phyloP scores from a whole-genome alignment of 2,113 vertebrate genomes.

The Eulacestoma nigropectus region DNA sequence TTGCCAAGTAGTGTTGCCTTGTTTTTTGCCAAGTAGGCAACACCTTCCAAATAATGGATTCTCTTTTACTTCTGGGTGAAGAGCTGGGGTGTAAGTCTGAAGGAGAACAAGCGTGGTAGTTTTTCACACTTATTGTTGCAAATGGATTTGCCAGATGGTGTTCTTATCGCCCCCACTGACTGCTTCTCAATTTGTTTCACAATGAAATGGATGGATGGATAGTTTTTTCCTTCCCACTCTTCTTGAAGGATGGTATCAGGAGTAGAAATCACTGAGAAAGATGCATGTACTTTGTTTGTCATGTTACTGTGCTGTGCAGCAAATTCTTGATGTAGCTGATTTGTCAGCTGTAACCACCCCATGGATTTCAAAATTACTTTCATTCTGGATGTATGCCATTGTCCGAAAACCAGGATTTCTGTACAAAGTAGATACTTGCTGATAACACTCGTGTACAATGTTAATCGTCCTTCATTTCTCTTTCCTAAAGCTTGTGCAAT shows the following conservation, averaged over 20 bases:
- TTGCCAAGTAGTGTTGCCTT: background rate
- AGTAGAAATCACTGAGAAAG: background rate
- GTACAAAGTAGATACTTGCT: background rate
- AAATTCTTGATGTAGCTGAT: background rate
- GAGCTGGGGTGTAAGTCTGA: background rate
- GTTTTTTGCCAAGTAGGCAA: background rate
- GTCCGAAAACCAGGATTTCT: background rate
- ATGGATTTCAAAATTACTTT: background rate
- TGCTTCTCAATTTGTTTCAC: background rate
- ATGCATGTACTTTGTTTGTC: background rate
- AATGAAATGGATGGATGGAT: background rate
- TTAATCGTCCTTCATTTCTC: background rate
- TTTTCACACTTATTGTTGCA: background rate
- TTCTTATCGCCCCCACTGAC: background rate
- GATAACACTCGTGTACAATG: background rate
- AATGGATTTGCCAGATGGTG: background rate
- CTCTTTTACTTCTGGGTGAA: background rate
- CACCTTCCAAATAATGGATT: background rate
- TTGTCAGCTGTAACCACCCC: background rate
- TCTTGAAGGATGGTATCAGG: background rate
- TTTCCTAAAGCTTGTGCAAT: slow-evolving; percentile 76
- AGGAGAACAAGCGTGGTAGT: background rate
- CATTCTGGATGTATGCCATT: rapidly evolving
- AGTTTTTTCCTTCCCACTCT: background rate
- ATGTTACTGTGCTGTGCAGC: rapidly evolving